Evolutionary conservation across 2,888 invertebrate species (phyloP).

Genomic region (Nephrotoma appendiculata): DNA sequence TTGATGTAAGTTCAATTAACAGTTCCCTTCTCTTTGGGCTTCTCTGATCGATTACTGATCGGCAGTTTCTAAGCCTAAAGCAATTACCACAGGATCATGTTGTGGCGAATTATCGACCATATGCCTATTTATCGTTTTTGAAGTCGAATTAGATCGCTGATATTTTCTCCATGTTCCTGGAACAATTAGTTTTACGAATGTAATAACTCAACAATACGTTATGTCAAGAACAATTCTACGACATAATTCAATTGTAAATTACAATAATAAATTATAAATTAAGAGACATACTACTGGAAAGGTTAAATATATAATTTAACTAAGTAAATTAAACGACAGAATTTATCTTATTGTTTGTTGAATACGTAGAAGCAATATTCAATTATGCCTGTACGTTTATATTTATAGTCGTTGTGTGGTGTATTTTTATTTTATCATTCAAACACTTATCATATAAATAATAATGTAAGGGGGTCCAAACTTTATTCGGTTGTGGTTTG

Average conservation of each 20-base stretch:
- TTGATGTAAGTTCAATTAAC: too few species aligned
- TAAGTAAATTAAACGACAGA: neutral
- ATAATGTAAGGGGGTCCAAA: neutral
- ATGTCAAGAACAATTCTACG: neutral
- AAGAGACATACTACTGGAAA: neutral
- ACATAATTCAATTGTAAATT: neutral
- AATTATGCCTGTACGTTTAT: neutral
- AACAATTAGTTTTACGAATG: too few species aligned
- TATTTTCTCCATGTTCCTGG: too few species aligned
- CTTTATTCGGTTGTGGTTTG: neutral
- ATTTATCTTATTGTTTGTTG: neutral
- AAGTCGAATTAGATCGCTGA: too few species aligned
- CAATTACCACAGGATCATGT: too few species aligned
- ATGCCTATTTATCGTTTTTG: too few species aligned
- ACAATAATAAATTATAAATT: neutral
- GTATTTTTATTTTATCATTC: neutral
- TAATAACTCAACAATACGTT: neutral
- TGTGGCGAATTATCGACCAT: too few species aligned
- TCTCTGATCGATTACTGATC: too few species aligned
- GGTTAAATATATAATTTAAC: neutral
- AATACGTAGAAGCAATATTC: neutral
- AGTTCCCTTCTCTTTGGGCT: too few species aligned
- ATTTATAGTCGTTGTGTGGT: neutral
- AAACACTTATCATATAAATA: neutral
- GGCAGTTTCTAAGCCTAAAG: too few species aligned